Evolutionary conservation across 2,888 invertebrate species (phyloP).

Genomic region (Lydus trimaculatus): DNA sequence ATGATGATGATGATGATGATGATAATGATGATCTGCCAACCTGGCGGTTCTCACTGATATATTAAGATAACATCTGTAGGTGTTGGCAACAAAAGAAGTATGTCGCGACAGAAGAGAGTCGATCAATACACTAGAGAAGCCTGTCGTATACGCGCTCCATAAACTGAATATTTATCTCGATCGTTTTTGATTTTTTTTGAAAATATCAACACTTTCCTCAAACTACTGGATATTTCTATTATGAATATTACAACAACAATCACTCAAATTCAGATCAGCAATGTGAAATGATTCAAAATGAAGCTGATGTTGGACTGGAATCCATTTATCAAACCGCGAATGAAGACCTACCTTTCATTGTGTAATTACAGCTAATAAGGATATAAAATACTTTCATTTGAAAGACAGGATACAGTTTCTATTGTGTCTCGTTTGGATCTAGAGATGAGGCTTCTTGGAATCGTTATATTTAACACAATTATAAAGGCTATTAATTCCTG

Average conservation of each 20-base stretch:
- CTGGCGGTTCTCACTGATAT: constrained; percentile 16
- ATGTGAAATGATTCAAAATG: not conserved
- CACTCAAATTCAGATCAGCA: not conserved
- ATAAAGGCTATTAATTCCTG: constrained; percentile 32
- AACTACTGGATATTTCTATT: not conserved
- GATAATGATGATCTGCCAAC: not conserved
- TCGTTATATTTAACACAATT: constrained; percentile 26
- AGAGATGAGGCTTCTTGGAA: constrained; percentile 16
- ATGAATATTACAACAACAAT: not conserved
- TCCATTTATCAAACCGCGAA: not conserved
- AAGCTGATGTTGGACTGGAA: not conserved
- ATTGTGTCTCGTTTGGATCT: not conserved
- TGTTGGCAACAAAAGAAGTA: constrained; percentile 44
- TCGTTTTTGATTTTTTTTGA: not conserved
- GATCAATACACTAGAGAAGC: constrained; percentile 43
- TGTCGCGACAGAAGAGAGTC: constrained; percentile 40
- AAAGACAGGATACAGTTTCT: not conserved
- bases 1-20: not conserved
- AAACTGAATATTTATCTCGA: constrained; percentile 29
- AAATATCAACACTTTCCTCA: constrained; percentile 7
- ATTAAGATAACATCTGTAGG: constrained; percentile 40
- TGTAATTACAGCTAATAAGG: too few species aligned
- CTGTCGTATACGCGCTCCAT: constrained; percentile 36
- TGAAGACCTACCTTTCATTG: too few species aligned
- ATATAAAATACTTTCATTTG: not conserved